Base-by-base conservation (phyloP, 2,888 invertebrate genomes). In the Scrobipalpa costella region DNA sequence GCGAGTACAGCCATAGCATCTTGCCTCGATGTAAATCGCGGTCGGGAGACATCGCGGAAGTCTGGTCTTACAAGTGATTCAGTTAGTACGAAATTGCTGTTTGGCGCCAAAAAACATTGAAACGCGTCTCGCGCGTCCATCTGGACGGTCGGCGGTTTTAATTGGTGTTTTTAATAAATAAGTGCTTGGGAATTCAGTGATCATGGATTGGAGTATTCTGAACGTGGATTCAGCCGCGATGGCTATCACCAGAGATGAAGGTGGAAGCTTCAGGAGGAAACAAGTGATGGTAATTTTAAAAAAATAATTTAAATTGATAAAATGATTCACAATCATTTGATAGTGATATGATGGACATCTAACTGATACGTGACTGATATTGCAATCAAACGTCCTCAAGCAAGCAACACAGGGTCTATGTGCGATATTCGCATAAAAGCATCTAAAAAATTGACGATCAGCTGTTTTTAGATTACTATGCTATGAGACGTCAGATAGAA, bases 171-270 rank as follows among this genome's bases (percentile, higher is more conserved):
- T 59, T n/a, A 44, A 11, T 55, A 8, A 44, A 11, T 55, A 8
- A 34, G 55, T 55, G 55, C 9, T 11, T 6, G 11, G 17, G 7
- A 73, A 69, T 68, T 73, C 70, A 73, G 63, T 67, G 71, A 76
- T 71, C 66, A 95, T 95, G 95, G 95, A 95, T 92, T 95, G 95
- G 95, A 95, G 94, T 67, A 94, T 93, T 72, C 84, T 95, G 77
- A 94, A 93, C 72, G 94, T 93, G 73, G 94, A 94, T 75, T 91
- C 92, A 64, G 93, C 93, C 55, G 90, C 93, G 58, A 93, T 94
- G 67, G 95, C 94, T 17, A 93, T 95, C 73, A 94, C 93, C 64
- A 93, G 95, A 71, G 95, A 96, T 87, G 95, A 94, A 71, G 74
- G 91, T 72, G 87, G 90, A 67, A 94, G 93, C 76, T 90, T 92